Percentiles rank a stretch among this genome's conserved stretches.
These are phyloP conservation scores for Hypanus sabinus DNA, from an alignment of 2,113 vertebrate genomes.

Conservation along the genomic window DNA sequence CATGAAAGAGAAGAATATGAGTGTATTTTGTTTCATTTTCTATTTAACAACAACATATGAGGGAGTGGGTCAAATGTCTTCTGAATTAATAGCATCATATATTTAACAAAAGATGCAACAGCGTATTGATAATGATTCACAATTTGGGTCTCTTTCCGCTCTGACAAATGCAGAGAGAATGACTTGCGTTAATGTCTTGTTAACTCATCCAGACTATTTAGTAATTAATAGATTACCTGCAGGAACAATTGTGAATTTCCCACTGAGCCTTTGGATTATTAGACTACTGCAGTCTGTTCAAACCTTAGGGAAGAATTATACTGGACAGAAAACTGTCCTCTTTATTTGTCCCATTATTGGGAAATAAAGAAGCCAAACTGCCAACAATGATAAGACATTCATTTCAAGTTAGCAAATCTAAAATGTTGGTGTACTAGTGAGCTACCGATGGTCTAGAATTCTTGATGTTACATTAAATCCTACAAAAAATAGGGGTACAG, in stretches of 20 bases:
- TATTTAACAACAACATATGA: too few species aligned
- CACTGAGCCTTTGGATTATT: neutral
- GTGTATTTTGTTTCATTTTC: too few species aligned
- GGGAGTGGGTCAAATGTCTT: neutral
- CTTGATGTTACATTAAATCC: too few species aligned
- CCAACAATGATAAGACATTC: neutral
- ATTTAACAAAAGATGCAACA: neutral
- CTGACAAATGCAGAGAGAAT: neutral
- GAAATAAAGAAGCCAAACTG: neutral
- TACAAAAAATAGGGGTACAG: too few species aligned
- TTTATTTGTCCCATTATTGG: neutral
- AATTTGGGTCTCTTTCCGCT: neutral
- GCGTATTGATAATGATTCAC: neutral
- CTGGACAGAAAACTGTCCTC: neutral
- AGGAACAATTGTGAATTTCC: neutral
- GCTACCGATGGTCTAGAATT: neutral
- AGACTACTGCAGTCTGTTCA: neutral
- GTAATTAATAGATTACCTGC: neutral
- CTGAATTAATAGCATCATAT: neutral
- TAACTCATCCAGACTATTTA: neutral
- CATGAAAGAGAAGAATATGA: too few species aligned
- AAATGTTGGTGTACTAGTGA: neutral
- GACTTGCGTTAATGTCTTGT: conserved; percentile 1
- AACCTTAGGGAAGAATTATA: neutral
- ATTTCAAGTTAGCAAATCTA: neutral